Percentiles rank a stretch among this genome's conserved stretches.
phyloP scores from a whole-genome alignment of 2,797 vertebrate genomes.

The Thamnophis elegans region DNA sequence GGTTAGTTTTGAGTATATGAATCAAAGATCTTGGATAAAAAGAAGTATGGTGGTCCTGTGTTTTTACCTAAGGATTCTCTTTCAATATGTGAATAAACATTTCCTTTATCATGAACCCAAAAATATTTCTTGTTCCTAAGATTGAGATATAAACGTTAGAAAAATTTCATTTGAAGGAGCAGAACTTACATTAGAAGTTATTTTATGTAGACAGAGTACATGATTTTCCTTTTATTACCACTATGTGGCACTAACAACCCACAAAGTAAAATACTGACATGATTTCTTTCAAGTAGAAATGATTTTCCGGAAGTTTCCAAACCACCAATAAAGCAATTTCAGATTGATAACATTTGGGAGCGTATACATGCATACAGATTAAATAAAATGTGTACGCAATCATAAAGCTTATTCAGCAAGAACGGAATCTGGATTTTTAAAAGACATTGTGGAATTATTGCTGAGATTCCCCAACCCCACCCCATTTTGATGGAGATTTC shows the following conservation, averaged over 20 bases:
- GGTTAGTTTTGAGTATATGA: not conserved
- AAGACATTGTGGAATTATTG: not conserved
- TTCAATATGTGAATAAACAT: not conserved
- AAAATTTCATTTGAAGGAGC: not conserved
- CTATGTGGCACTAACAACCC: conserved; percentile 61
- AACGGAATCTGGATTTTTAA: not conserved
- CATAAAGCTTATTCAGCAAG: not conserved
- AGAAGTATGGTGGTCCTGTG: not conserved
- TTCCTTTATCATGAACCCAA: not conserved
- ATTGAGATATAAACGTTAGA: not conserved
- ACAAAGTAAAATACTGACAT: conserved; percentile 18
- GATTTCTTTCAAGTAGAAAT: not conserved
- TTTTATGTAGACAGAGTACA: not conserved
- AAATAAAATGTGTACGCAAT: not conserved
- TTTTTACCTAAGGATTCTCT: not conserved
- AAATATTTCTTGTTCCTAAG: not conserved
- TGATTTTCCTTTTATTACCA: conserved; percentile 37
- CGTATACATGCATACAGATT: not conserved
- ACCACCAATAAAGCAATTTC: not conserved
- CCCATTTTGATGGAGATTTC: not conserved
- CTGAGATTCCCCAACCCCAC: not conserved
- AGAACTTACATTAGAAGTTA: not conserved
- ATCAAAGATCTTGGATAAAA: not conserved
- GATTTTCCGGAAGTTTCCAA: not conserved
- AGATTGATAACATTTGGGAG: not conserved